phyloP scores from a whole-genome alignment of 2,113 vertebrate genomes.

The Mastomys natalensis region DNA sequence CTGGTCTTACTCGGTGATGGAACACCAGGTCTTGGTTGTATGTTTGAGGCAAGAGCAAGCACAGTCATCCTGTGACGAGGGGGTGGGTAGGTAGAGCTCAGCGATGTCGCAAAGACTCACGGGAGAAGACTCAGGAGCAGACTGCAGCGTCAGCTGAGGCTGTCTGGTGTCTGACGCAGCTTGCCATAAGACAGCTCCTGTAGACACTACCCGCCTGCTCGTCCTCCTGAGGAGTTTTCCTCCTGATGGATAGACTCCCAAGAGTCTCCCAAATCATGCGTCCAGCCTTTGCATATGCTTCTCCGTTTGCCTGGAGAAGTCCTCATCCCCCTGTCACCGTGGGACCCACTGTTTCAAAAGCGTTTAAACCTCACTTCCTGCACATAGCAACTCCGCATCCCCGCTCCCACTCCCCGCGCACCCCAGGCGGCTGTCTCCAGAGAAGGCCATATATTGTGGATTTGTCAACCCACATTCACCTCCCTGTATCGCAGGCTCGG shows the following conservation, averaged over 20 bases:
- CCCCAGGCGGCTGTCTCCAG: neutral
- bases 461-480: neutral
- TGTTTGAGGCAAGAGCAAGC: neutral
- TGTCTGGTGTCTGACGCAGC: neutral
- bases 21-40: neutral
- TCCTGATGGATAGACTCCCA: neutral
- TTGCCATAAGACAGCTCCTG: neutral
- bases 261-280: slow-evolving; percentile 64
- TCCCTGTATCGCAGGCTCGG: neutral
- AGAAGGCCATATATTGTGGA: neutral
- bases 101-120: neutral
- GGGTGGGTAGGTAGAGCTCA: neutral
- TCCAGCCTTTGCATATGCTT: neutral
- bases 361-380: slow-evolving; percentile 39
- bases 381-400: neutral
- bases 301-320: slow-evolving; percentile 66
- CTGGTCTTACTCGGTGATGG: neutral
- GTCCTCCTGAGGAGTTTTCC: neutral
- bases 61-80: neutral
- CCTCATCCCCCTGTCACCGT: slow-evolving; percentile 16
- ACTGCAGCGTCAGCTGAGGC: neutral
- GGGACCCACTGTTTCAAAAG: slow-evolving; percentile 32
- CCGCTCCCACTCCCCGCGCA: rapidly evolving
- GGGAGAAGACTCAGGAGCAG: neutral
- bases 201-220: neutral